Conservation (phyloP, 2,888 invertebrate genomes). For the Gastracanthus pulcherrimus region DNA sequence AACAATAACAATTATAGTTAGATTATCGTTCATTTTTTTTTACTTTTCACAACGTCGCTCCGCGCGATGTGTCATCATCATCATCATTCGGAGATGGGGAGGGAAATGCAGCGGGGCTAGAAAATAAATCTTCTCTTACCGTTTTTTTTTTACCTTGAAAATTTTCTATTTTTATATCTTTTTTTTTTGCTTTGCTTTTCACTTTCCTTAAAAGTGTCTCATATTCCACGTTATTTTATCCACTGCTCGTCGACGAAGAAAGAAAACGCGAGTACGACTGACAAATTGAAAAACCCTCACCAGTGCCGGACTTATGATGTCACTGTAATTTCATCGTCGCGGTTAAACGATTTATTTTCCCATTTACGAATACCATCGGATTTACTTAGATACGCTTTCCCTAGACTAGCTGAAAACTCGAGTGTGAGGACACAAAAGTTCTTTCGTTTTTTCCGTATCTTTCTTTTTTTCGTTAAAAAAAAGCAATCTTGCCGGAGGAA, state of each 20-base stretch:
- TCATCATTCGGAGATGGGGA: too few relatives aligned
- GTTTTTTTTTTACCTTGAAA: conserved; percentile 9
- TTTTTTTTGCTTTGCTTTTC: too few relatives aligned
- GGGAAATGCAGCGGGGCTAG: conserved; percentile 64
- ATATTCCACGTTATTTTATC: neutral
- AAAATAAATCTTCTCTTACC: conserved; percentile 66
- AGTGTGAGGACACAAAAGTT: conserved; percentile 35
- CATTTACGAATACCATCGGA: conserved; percentile 25
- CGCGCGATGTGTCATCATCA: conserved; percentile 58
- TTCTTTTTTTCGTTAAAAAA: conserved; percentile 37
- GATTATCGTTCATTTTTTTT: conserved; percentile 62
- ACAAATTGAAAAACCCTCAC: neutral
- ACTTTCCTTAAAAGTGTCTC: conserved; percentile 18
- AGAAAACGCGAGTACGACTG: neutral
- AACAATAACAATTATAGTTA: conserved; percentile 72
- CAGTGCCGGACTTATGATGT: neutral
- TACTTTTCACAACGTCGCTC: conserved; percentile 59
- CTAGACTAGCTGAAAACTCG: conserved; percentile 39
- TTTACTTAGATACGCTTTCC: conserved; percentile 6
- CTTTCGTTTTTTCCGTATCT: conserved; percentile 8
- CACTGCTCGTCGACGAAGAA: neutral
- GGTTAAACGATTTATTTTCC: conserved; percentile 18
- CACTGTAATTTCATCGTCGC: conserved; percentile 16
- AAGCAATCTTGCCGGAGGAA: conserved; percentile 20
- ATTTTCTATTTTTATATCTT: neutral